Base-by-base conservation (phyloP, 23 tunicate species). In the Ciona savignyi region DNA sequence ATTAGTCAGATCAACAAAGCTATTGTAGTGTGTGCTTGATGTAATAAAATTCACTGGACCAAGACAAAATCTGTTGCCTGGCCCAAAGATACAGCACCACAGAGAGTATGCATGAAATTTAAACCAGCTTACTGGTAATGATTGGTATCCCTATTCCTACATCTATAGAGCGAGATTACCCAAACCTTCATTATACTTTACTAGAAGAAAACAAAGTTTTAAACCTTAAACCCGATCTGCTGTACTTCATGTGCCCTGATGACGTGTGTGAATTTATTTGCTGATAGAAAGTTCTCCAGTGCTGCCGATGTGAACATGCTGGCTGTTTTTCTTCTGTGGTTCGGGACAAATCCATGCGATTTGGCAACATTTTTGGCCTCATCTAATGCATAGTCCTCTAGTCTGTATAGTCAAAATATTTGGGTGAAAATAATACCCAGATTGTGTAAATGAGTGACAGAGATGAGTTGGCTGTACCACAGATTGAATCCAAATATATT, bases 221-320 rank as follows among this genome's bases (percentile, higher is more conserved):
- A 6, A 42, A 88, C 96, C 88, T 88, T 88, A 76, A 88, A 88
- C 22, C 96, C 96, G 11, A 84, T 90, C 62, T 90, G 89, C 61
- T 90, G 98, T 19, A 85, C 90, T 69, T 92, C 98, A 66, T 92
- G 98, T 0, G 98, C 98, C 0, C 98, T 70, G 21, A 92, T 92
- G 33, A 92, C 98, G 83, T 92, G 96, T 68, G 86, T 88, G 70
- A 76, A 88, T 22, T 75, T 82, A 51, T 88, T 77, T 9, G 35
- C 65, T 32, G 25, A 22, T 35, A 88, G 70, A 67, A 88, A 88
- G 1, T 81, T 72, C 64, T 88, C 87, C 29, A 88, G 77, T 24
- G 96, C 96, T 30, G 81, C 87, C 0, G 78, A 51, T 15, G 83
- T 81, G 65, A 88, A 88, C 96, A 88, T 82, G 71, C 96, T 88